Base-by-base conservation (phyloP, 2,888 invertebrate genomes). In the Ophion costatus region DNA sequence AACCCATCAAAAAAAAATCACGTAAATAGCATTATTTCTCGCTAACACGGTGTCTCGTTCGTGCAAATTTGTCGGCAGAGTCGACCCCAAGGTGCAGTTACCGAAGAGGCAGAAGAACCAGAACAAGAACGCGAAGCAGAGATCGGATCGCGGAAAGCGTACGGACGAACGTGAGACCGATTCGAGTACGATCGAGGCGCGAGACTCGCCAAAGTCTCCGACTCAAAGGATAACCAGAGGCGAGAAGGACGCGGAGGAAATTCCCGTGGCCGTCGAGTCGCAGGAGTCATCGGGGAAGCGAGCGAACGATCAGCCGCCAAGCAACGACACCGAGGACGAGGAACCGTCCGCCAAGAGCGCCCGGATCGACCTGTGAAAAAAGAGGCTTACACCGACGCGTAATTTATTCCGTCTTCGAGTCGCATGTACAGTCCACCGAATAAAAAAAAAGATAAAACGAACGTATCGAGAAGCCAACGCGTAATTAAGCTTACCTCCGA, bases 71-170 rank as follows among this genome's bases (percentile, higher is more conserved):
- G 51, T 69, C 81, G 73, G 61, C 73, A 87, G 85, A 66, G 59
- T 86, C 66, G 83, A 82, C 77, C 63, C 67, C 2, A 82, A 74
- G 22, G 94, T 95, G 11, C 95, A 95, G 91, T 94, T 95, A 85
- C 91, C 94, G 0, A 97, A 96, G 90, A 95, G 96, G 75, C 94
- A 94, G 87, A 94, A 93, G 42, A 96, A 97, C 91, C 97, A 97
- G 91, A 96, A 96, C 89, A 97, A 96, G 90, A 94, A 96, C 73
- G 69, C 82, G 17, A 83, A 80, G 38, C 75, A 82, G n/a, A 56
- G 61, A 71, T 10, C 20, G 42, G 89, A 90, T 79, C 42, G 45
- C 59, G 33, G 6, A 3, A 79, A 66, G 89, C 93, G 66, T 90
- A 92, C 24, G 14, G 42, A 70, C 5, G 42, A 57, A 0, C 17